Conservation (phyloP, 2,113 vertebrate species). For the Megaleporinus macrocephalus region DNA sequence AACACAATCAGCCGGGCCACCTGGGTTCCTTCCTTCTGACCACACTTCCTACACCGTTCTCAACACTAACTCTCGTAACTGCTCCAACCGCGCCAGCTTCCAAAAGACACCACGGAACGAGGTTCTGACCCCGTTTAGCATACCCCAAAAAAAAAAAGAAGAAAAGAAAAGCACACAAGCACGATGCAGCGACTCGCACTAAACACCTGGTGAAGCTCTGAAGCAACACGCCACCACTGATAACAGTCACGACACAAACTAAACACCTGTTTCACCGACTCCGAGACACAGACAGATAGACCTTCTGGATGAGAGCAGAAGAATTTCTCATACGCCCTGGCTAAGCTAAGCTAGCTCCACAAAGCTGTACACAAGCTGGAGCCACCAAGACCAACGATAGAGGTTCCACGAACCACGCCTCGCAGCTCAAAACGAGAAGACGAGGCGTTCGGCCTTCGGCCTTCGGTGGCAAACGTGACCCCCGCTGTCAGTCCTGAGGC, state of each 20-base stretch:
- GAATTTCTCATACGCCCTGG: not conserved
- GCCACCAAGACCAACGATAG: not conserved
- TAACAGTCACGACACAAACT: not conserved
- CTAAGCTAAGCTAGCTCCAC: not conserved
- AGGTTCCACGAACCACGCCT: not conserved
- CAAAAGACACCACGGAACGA: not conserved
- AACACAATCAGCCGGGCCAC: not conserved
- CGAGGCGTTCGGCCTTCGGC: not conserved
- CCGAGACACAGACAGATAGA: not conserved
- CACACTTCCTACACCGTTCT: not conserved
- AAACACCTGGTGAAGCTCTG: not conserved
- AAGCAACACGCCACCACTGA: slow-evolving; percentile 4
- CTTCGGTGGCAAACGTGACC: too few species aligned
- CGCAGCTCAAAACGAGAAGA: not conserved
- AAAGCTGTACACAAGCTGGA: not conserved
- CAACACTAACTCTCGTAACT: not conserved
- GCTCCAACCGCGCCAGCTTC: not conserved
- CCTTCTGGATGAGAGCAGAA: not conserved
- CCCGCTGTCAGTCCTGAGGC: too few species aligned
- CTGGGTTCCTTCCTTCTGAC: not conserved
- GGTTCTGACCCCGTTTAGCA: not conserved
- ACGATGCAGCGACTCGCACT: not conserved
- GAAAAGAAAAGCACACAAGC: not conserved
- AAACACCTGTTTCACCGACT: not conserved
- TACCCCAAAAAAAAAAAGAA: not conserved